These are phyloP conservation scores for Pagetopsis macropterus DNA, from an alignment of 2,797 vertebrate species.

Conservation along the genomic window DNA sequence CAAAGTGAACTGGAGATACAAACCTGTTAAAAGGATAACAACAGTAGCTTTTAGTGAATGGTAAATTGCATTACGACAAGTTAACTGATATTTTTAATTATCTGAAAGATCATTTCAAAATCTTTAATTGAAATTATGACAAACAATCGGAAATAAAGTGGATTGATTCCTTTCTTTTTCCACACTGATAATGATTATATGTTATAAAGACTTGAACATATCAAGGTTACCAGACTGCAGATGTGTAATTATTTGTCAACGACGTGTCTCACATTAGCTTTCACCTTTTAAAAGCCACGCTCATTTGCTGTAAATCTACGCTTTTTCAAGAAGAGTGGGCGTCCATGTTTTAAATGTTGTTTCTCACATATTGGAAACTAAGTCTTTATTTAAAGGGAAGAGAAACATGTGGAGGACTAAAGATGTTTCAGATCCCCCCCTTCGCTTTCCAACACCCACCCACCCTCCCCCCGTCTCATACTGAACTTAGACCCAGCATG, in stretches of 20 bases:
- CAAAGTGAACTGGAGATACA: not conserved
- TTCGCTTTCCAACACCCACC: slow-evolving; percentile 28
- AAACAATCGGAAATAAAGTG: slow-evolving; percentile 6
- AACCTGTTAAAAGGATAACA: not conserved
- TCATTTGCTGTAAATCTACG: slow-evolving; percentile 15
- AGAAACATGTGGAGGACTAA: slow-evolving; percentile 47
- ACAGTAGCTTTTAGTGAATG: not conserved
- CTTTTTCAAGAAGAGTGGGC: slow-evolving; percentile 13
- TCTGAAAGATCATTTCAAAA: not conserved
- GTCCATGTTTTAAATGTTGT: slow-evolving; percentile 4
- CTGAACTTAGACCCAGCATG: slow-evolving; percentile 67
- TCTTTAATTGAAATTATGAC: slow-evolving; percentile 17
- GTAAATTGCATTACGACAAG: not conserved
- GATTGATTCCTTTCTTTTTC: not conserved
- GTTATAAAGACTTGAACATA: slow-evolving; percentile 31
- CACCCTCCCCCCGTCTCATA: slow-evolving; percentile 16
- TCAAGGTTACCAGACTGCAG: not conserved
- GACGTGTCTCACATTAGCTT: slow-evolving; percentile 19
- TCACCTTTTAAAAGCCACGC: slow-evolving; percentile 38
- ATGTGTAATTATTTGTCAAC: slow-evolving; percentile 35
- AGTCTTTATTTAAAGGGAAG: slow-evolving; percentile 36
- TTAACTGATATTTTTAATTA: not conserved
- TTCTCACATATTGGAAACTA: slow-evolving; percentile 28
- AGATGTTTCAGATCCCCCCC: slow-evolving; percentile 35
- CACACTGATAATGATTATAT: slow-evolving; percentile 1